phyloP scores from a whole-genome alignment of 1,140 invertebrate genomes.

The Rhopalosiphum padi region DNA sequence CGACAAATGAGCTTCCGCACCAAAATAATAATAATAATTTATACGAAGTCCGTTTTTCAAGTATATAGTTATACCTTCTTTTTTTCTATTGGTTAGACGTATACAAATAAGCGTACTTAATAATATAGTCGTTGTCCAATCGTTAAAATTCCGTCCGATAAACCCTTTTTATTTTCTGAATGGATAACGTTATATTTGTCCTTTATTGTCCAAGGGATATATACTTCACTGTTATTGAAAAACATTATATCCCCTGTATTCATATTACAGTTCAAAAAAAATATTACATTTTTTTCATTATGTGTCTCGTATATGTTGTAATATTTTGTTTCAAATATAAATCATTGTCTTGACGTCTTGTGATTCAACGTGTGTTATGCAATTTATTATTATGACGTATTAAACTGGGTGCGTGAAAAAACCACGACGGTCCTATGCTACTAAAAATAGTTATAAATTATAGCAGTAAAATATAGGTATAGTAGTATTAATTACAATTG shows the following conservation, averaged over 20 bases:
- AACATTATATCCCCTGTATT: neutral
- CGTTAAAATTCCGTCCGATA: neutral
- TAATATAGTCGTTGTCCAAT: neutral
- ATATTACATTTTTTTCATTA: neutral
- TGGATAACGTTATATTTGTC: neutral
- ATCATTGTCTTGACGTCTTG: neutral
- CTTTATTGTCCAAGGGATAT: neutral
- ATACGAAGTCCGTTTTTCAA: neutral
- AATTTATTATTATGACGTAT: neutral
- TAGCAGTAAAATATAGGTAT: no score
- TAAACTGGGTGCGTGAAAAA: neutral
- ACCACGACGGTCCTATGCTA: neutral
- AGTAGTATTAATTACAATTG: no score
- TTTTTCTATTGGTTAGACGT: neutral
- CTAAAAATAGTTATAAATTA: no score
- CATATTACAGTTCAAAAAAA: neutral
- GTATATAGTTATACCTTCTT: neutral
- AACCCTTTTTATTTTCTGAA: neutral
- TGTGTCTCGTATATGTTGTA: neutral
- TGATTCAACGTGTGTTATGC: neutral
- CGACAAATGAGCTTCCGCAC: neutral
- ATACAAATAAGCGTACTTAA: conserved; percentile 11
- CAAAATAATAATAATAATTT: neutral
- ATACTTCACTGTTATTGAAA: neutral
- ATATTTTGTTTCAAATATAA: neutral